Percentiles rank a stretch among this genome's conserved stretches.
Evolutionary conservation across 2,888 invertebrate genomes (phyloP).

Genomic region (Salticus scenicus): DNA sequence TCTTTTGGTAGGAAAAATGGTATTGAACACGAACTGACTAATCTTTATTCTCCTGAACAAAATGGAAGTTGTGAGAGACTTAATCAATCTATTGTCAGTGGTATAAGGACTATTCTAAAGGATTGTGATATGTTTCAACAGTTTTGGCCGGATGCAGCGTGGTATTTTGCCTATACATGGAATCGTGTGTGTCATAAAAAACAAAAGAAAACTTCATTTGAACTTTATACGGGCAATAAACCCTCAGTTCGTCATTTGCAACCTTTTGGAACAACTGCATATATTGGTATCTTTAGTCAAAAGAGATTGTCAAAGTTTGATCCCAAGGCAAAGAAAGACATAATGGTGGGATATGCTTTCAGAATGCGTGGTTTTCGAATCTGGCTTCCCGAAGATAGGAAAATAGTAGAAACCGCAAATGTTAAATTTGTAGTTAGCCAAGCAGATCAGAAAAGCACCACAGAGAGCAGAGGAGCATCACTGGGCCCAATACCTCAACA

Average conservation of each 20-base stretch:
- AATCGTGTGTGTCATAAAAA: neutral
- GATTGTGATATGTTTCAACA: neutral
- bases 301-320: neutral
- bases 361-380: too few relatives aligned
- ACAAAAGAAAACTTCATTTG: neutral
- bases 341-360: too few relatives aligned
- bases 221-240: neutral
- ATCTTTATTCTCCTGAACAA: neutral
- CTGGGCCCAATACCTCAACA: too few relatives aligned
- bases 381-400: too few relatives aligned
- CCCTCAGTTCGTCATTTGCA: neutral
- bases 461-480: too few relatives aligned
- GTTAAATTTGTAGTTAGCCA: too few relatives aligned
- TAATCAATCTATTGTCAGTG: neutral
- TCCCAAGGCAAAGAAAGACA: neutral
- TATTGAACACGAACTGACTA: conserved; percentile 22
- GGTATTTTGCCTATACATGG: neutral
- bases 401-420: too few relatives aligned
- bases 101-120: neutral
- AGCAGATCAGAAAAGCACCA: too few relatives aligned
- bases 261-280: neutral
- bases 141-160: neutral
- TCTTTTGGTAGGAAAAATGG: neutral
- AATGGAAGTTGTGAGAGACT: too few relatives aligned
- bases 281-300: neutral